These are phyloP conservation scores for Semotilus atromaculatus DNA, from an alignment of 2,797 vertebrate species.

Conservation along the genomic window DNA sequence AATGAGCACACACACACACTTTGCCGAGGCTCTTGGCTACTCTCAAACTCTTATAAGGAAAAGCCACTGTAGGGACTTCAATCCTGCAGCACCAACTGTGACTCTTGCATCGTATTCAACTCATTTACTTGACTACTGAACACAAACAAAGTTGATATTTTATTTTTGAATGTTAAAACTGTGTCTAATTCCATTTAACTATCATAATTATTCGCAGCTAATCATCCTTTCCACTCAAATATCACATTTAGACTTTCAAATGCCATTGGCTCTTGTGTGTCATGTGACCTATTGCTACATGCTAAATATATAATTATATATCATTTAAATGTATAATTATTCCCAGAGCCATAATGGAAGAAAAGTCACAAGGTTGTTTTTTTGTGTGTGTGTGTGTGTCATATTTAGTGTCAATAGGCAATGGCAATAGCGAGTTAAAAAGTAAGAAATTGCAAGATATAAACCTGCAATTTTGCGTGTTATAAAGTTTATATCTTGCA, in stretches of 20 bases:
- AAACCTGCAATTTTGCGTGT: too few relatives aligned
- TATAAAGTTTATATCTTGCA: too few relatives aligned
- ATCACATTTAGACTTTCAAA: background rate
- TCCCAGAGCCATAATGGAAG: background rate
- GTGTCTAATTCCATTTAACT: background rate
- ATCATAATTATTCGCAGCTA: background rate
- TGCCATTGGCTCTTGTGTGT: background rate
- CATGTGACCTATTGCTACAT: background rate
- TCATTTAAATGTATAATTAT: background rate
- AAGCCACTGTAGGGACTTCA: background rate
- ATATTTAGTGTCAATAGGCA: background rate
- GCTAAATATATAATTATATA: background rate
- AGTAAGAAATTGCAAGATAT: too few relatives aligned
- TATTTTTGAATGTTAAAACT: background rate
- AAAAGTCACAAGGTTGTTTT: background rate
- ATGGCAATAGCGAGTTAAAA: too few relatives aligned
- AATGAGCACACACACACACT: background rate
- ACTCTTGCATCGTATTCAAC: background rate
- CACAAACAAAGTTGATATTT: too few relatives aligned
- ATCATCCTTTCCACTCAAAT: background rate
- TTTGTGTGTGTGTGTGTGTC: too few relatives aligned
- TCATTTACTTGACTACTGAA: background rate
- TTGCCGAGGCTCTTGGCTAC: background rate
- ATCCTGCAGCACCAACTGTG: background rate
- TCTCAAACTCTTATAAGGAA: background rate